Conservation (phyloP, 2,113 vertebrate genomes). For the Pleuronectes platessa region DNA sequence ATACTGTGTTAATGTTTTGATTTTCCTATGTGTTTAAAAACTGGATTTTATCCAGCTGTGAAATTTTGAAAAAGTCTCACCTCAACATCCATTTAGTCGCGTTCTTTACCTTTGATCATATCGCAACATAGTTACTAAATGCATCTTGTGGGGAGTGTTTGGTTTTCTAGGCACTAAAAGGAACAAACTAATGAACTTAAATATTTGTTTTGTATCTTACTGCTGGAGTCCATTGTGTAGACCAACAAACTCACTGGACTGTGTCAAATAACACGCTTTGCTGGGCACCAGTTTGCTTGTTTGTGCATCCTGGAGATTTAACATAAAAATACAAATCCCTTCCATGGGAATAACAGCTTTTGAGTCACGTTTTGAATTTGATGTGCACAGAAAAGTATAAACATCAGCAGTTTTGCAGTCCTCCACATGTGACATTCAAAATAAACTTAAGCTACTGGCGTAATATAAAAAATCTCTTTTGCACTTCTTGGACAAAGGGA, state of each 20-base stretch:
- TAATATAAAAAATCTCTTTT: conserved; percentile 22
- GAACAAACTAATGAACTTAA: conserved; percentile 3
- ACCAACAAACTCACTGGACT: conserved; percentile 8
- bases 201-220: conserved; percentile 8
- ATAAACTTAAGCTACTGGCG: neutral
- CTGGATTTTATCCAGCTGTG: neutral
- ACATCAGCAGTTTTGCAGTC: conserved; percentile 6
- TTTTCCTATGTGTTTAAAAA: conserved; percentile 15
- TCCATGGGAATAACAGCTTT: neutral
- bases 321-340: neutral
- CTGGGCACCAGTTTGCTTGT: neutral
- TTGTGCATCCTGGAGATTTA: neutral
- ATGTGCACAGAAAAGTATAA: neutral
- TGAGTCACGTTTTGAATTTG: conserved; percentile 7
- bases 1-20: conserved; percentile 2
- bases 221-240: neutral
- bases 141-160: neutral
- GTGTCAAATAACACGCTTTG: conserved; percentile 17
- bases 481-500: conserved; percentile 51
- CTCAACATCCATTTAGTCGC: neutral
- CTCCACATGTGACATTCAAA: conserved; percentile 29
- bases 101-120: neutral
- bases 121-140: neutral
- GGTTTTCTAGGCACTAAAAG: neutral
- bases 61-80: neutral